Percentiles rank a stretch among this genome's conserved stretches.
These are phyloP conservation scores for Leptinotarsa peninsularis DNA, from an alignment of 2,888 invertebrate species.

Conservation along the genomic window DNA sequence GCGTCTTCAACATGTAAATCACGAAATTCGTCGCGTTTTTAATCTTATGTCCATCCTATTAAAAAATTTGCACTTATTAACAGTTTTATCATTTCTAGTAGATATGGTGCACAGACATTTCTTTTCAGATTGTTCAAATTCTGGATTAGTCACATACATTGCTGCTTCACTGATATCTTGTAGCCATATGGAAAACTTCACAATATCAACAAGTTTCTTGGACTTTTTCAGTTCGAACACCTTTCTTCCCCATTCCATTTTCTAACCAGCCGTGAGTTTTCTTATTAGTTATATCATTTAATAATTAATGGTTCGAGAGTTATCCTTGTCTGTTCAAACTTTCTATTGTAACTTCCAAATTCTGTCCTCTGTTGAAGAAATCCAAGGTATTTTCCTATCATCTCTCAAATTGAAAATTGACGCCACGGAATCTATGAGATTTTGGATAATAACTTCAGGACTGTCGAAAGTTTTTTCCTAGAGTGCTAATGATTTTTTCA, in stretches of 20 bases:
- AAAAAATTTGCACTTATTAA: slow-evolving; percentile 10
- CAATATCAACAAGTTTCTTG: not conserved
- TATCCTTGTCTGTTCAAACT: slow-evolving; percentile 20
- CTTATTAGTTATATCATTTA: slow-evolving; percentile 2
- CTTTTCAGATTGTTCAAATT: not conserved
- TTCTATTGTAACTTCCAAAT: slow-evolving; percentile 1
- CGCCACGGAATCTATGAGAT: slow-evolving; percentile 5
- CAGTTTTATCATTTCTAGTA: not conserved
- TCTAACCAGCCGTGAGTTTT: slow-evolving; percentile 2
- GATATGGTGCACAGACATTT: not conserved
- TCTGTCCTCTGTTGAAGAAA: slow-evolving; percentile 8
- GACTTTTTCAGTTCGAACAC: not conserved
- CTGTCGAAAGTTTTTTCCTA: slow-evolving; percentile 20
- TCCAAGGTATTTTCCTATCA: not conserved
- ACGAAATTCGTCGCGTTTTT: slow-evolving; percentile 13
- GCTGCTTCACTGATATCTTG: slow-evolving; percentile 7
- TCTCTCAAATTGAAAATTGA: slow-evolving; percentile 3
- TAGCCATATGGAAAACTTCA: slow-evolving; percentile 21
- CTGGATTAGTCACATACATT: slow-evolving; percentile 1
- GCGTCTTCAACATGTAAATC: not conserved
- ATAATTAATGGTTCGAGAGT: slow-evolving; percentile 16
- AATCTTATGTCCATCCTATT: slow-evolving; percentile 13
- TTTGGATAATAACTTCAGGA: slow-evolving; percentile 26
- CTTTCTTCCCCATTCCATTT: slow-evolving; percentile 6
- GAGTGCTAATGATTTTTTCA: slow-evolving; percentile 12